Percentiles rank a stretch among this genome's conserved stretches.
Conservation (phyloP, 2,888 invertebrate species). For the Thereva nobilitata region DNA sequence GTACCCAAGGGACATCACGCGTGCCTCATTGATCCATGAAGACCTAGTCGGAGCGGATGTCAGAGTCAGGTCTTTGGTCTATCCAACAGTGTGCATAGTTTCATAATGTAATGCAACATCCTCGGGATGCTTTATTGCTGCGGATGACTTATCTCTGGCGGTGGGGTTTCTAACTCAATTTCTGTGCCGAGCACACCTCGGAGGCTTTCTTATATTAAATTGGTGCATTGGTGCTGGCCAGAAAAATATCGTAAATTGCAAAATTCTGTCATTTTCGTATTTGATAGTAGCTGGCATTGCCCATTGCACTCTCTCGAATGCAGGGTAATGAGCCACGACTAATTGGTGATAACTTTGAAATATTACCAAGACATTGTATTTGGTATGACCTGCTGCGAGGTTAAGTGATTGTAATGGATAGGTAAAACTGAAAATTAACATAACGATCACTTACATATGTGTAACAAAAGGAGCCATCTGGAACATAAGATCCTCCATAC, state of each 20-base stretch:
- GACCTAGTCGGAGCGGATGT: slow-evolving; percentile 45
- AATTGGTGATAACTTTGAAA: slow-evolving; percentile 16
- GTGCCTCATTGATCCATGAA: slow-evolving; percentile 58
- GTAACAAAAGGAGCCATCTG: too few relatives aligned
- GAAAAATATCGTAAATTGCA: slow-evolving; percentile 19
- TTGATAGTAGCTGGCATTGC: not conserved
- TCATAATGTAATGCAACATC: slow-evolving; percentile 17
- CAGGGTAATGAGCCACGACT: not conserved
- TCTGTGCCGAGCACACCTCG: slow-evolving; percentile 11
- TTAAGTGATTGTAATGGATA: not conserved
- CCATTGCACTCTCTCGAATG: not conserved
- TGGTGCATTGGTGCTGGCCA: not conserved
- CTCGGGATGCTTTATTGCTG: slow-evolving; percentile 21
- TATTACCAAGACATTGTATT: not conserved
- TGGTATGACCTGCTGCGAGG: not conserved
- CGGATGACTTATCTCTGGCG: slow-evolving; percentile 25
- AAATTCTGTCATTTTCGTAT: slow-evolving; percentile 18
- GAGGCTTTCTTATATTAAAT: slow-evolving; percentile 25
- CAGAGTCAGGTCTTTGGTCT: not conserved
- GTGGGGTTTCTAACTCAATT: slow-evolving; percentile 25
- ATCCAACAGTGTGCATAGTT: not conserved
- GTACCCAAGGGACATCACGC: slow-evolving; percentile 59
- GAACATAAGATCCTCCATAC: too few relatives aligned
- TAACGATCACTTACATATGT: not conserved
- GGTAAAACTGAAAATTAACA: not conserved